These are phyloP conservation scores for Nycticorax nycticorax DNA, from an alignment of 2,113 vertebrate species.

Conservation along the genomic window DNA sequence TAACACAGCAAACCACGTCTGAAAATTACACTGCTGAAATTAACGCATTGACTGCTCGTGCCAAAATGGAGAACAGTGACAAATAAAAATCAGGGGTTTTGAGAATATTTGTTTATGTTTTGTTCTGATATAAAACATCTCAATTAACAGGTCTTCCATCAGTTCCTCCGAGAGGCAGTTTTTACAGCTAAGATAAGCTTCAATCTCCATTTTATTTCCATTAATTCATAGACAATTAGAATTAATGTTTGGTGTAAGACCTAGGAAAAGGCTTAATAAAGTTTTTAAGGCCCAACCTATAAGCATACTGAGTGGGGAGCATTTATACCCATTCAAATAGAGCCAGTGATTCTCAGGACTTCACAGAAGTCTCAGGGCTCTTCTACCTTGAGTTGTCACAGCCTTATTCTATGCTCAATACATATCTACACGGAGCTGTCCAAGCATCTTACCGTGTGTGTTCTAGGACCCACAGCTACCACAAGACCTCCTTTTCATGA, in stretches of 20 bases:
- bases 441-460: background rate
- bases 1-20: background rate
- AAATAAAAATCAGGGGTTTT: background rate
- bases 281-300: background rate
- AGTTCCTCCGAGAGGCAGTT: background rate
- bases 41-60: background rate
- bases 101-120: background rate
- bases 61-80: background rate
- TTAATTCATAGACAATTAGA: background rate
- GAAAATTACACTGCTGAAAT: background rate
- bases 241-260: background rate
- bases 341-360: background rate
- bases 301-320: background rate
- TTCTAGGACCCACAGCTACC: background rate
- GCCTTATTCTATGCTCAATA: accelerated
- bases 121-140: background rate
- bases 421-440: background rate
- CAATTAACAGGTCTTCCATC: background rate
- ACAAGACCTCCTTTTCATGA: background rate
- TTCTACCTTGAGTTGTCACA: background rate
- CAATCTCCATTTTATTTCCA: background rate
- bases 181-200: background rate
- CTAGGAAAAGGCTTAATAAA: background rate
- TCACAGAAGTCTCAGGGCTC: background rate
- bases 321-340: background rate